Evolutionary conservation across 2,797 vertebrate genomes (phyloP).

Genomic region (Macropodus opercularis): DNA sequence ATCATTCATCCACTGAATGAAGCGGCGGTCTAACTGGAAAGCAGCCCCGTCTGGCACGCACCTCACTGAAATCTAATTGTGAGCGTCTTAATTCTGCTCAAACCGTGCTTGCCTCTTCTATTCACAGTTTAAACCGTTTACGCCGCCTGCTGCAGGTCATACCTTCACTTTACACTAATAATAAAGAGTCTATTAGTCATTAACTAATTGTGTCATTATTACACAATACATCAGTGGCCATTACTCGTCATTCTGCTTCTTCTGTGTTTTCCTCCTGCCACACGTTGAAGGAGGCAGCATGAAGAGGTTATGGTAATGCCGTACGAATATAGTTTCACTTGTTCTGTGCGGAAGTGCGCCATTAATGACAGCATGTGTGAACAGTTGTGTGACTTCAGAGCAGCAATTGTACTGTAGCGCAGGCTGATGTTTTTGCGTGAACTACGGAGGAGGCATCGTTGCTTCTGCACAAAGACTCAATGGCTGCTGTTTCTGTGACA

Average conservation of each 20-base stretch:
- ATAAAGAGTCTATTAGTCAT: slow-evolving; percentile 31
- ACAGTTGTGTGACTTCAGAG: slow-evolving; percentile 42
- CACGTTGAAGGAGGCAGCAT: slow-evolving; percentile 18
- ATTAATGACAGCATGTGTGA: slow-evolving; percentile 47
- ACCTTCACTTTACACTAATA: slow-evolving; percentile 34
- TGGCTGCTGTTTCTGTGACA: slow-evolving; percentile 60
- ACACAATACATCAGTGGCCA: slow-evolving; percentile 16
- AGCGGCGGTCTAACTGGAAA: slow-evolving; percentile 1
- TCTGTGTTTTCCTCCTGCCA: neutral
- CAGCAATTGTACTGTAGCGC: slow-evolving; percentile 33
- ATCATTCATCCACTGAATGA: slow-evolving; percentile 8
- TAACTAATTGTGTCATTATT: slow-evolving; percentile 42
- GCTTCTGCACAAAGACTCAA: slow-evolving; percentile 36
- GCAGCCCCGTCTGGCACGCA: neutral
- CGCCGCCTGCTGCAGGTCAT: slow-evolving; percentile 19
- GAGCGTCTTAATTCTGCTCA: slow-evolving; percentile 4
- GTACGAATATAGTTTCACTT: slow-evolving; percentile 20
- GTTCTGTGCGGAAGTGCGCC: slow-evolving; percentile 11
- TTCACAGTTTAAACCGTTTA: neutral
- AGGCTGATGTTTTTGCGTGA: slow-evolving; percentile 48
- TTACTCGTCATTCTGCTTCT: slow-evolving; percentile 16
- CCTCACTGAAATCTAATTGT: neutral
- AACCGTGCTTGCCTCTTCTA: neutral
- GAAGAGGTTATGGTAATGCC: slow-evolving; percentile 24
- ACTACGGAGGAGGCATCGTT: slow-evolving; percentile 38